Evolutionary conservation across 2,113 vertebrate species (phyloP).

Genomic region (Marcusenius ussheri): DNA sequence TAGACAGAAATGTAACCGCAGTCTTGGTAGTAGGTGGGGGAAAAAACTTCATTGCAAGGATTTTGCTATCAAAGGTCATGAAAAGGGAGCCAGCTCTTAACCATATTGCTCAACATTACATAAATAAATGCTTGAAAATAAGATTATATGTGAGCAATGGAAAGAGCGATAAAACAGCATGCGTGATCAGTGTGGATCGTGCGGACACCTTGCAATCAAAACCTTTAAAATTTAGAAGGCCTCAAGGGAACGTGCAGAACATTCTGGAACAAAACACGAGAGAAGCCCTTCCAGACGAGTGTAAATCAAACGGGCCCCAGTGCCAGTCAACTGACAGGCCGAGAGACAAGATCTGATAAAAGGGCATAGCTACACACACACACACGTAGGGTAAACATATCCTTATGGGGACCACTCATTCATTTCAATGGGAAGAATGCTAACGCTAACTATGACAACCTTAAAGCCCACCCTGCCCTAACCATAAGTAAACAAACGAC

Average conservation of each 20-base stretch:
- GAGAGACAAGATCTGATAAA: not conserved
- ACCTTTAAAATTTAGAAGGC: not conserved
- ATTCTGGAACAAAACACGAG: not conserved
- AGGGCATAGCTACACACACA: not conserved
- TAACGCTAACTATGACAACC: too few species aligned
- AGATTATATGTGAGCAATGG: not conserved
- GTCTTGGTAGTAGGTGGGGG: not conserved
- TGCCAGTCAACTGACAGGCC: not conserved
- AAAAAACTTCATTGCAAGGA: not conserved
- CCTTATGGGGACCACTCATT: too few species aligned
- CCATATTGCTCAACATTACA: not conserved
- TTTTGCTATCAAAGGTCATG: not conserved
- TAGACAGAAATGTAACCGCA: not conserved
- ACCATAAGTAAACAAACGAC: too few species aligned
- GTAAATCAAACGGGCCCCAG: not conserved
- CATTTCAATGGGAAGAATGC: too few species aligned
- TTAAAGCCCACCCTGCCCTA: too few species aligned
- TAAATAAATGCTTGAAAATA: not conserved
- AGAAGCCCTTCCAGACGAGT: not conserved
- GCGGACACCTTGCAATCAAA: not conserved
- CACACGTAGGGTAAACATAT: too few species aligned
- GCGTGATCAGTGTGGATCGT: not conserved
- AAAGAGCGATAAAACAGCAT: not conserved
- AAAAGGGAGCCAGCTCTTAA: not conserved
- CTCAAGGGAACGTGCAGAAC: not conserved